Evolutionary conservation across 2,113 vertebrate species (phyloP).

Genomic region (Propithecus coquereli): DNA sequence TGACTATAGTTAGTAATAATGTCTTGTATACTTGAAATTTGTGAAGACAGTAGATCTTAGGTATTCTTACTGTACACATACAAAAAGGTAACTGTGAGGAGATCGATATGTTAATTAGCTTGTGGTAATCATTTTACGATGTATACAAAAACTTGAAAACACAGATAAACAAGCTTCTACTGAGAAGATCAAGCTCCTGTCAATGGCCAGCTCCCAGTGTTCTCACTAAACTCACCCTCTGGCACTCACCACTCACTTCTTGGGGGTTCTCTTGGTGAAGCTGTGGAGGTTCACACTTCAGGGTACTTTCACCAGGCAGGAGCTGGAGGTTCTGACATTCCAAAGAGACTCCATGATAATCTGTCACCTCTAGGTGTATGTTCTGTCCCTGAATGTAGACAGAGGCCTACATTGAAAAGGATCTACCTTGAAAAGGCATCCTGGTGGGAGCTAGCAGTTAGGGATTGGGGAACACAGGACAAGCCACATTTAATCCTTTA

Average conservation of each 20-base stretch:
- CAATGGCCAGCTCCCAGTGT: background rate
- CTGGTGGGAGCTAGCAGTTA: background rate
- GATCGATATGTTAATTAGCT: background rate
- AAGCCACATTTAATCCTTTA: background rate
- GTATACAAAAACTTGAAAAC: background rate
- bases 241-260: constrained; percentile 39
- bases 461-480: too few relatives aligned
- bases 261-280: background rate
- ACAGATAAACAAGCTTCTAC: background rate
- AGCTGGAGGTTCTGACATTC: background rate
- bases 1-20: background rate
- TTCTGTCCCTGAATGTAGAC: constrained; percentile 20
- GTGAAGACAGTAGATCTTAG: background rate
- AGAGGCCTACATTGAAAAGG: constrained; percentile 17
- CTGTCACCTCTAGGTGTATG: background rate
- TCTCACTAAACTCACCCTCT: background rate
- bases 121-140: background rate
- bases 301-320: background rate
- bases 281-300: constrained; percentile 3
- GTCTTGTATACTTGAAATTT: background rate
- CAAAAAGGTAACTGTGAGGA: background rate
- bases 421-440: background rate
- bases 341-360: background rate
- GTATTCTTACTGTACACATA: background rate
- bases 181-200: background rate